These are phyloP conservation scores for Pachyuromys duprasi DNA, from an alignment of 2,797 vertebrate genomes.

Conservation along the genomic window DNA sequence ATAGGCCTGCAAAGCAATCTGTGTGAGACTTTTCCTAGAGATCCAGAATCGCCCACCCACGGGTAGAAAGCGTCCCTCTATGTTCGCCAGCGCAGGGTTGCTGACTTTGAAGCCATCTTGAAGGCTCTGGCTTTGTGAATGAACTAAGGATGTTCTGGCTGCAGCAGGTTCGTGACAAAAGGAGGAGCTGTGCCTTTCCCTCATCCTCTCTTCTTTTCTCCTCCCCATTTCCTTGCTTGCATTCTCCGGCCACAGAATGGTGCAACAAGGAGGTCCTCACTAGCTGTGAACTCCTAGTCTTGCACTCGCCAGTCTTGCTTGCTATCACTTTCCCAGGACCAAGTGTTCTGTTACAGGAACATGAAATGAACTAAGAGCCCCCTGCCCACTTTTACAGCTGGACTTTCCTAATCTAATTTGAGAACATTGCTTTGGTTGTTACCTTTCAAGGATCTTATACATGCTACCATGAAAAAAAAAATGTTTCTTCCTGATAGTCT, in stretches of 20 bases:
- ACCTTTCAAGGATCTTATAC: conserved; percentile 17
- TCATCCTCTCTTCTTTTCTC: not conserved
- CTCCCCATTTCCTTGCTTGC: too few species aligned
- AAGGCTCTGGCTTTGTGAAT: not conserved
- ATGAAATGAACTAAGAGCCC: not conserved
- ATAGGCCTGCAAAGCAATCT: not conserved
- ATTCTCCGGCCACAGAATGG: not conserved
- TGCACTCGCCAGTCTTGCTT: not conserved
- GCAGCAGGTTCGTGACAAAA: not conserved
- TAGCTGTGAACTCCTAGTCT: not conserved
- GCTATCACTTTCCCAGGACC: not conserved
- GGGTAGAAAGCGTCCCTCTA: not conserved
- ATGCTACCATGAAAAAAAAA: not conserved
- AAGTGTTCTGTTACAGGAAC: not conserved
- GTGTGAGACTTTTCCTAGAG: not conserved
- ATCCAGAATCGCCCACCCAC: not conserved
- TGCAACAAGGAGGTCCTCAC: not conserved
- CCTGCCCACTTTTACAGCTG: not conserved
- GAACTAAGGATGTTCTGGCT: not conserved
- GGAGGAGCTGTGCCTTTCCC: not conserved
- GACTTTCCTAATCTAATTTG: not conserved
- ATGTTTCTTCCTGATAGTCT: conserved; percentile 33
- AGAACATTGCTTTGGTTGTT: not conserved
- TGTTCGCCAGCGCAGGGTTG: too few species aligned
- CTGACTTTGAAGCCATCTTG: not conserved